A percentile compares a stretch with the other conserved stretches of the same genome.
phyloP scores from a whole-genome alignment of 1,140 invertebrate genomes.

The Octopus bimaculoides region DNA sequence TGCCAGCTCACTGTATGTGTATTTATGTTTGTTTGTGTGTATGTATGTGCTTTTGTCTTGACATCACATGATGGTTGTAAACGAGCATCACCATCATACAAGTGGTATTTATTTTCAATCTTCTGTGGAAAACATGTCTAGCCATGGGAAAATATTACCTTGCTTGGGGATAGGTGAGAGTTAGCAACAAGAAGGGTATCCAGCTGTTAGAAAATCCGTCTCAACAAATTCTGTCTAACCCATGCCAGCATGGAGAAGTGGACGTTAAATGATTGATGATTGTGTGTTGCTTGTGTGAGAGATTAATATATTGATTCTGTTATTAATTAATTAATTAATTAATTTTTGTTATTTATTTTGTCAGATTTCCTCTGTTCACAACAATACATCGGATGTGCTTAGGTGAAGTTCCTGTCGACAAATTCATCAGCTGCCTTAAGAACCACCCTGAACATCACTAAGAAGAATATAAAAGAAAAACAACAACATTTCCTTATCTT shows the following conservation, averaged over 20 bases:
- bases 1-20: no score
- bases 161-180: no score
- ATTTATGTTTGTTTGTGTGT: no score
- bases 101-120: no score
- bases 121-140: no score
- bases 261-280: neutral
- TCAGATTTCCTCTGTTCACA: conserved; percentile 89
- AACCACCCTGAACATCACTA: conserved; percentile 81
- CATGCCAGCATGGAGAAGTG: neutral
- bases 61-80: no score
- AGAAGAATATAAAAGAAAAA: no score
- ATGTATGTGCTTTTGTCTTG: no score
- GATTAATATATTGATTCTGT: no score
- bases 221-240: neutral
- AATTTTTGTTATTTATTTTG: neutral
- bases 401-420: conserved; percentile 69
- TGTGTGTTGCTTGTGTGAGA: neutral
- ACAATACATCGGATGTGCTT: conserved; percentile 88
- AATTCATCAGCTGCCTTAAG: conserved; percentile 87
- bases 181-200: neutral
- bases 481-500: no score
- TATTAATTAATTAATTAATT: neutral
- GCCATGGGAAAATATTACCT: no score
- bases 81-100: no score
- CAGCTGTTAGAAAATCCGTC: neutral